Evolutionary conservation across 2,888 invertebrate genomes (phyloP), one percentile per base, ranked within the genome.

Genomic region (Smittia aterrima): DNA sequence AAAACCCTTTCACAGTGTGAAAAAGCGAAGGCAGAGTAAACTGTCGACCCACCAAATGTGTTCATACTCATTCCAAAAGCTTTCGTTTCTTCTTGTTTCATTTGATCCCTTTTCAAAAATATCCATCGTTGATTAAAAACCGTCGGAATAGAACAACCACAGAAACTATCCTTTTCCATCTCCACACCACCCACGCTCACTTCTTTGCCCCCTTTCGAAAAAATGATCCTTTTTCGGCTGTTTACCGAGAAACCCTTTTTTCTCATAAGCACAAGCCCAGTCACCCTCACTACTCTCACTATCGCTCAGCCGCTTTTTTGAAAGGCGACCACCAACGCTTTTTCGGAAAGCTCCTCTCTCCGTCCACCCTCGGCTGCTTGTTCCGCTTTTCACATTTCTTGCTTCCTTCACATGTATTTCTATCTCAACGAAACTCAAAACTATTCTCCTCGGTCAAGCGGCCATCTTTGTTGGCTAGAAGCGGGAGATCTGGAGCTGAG

Each of bases 81-180:
- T 20, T 7, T 22, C 20, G n/a, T 11, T 18, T 11, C 20, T 22
- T 20, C 58, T 20, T 54, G 47, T 53, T 70, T 54, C 70, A 70
- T 70, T 70, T 70, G 70, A 70, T 70, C 70, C 47, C 70, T 70
- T 70, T 70, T 70, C 70, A 70, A 70, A 70, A 58, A 70, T 70
- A 70, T 70, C 70, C 70, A 70, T 54, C 70, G 70, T 70, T 70
- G 70, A 70, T 70, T 70, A 70, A 70, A 70, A 70, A 70, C 70
- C 70, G 70, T 70, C 54, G 70, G 70, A 70, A 70, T 70, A 70
- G 70, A 70, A 70, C 70, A 54, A 70, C 70, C 70, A 70, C 70
- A 70, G 53, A 54, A 70, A 70, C 70, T 70, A 70, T 70, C 70
- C 70, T 70, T 70, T 68, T 25, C 9, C 66, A 32, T 11, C 22